Evolutionary conservation across 2,888 invertebrate species (phyloP).

Genomic region (Sesia bembeciformis): DNA sequence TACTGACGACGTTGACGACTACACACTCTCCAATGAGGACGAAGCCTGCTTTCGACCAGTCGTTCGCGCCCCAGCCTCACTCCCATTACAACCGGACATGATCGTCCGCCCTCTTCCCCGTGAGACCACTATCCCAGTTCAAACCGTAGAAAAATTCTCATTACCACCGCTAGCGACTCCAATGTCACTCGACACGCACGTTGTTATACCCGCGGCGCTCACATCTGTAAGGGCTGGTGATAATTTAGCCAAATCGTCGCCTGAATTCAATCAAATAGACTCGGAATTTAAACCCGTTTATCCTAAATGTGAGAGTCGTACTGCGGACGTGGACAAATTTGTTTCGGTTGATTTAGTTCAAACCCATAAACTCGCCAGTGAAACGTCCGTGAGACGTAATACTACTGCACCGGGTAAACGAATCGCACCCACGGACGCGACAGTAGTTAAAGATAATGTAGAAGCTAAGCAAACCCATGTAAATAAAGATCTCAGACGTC

Average conservation of each 20-base stretch:
- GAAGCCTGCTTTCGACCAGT: conserved; percentile 81
- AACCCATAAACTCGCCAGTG: neutral
- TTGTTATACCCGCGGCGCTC: conserved; percentile 26
- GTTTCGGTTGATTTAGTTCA: neutral
- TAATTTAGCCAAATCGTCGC: neutral
- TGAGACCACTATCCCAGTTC: conserved; percentile 54
- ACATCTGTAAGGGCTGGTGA: conserved; percentile 8
- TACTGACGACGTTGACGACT: conserved; percentile 50
- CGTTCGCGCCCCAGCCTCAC: conserved; percentile 66
- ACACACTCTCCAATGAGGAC: conserved; percentile 73
- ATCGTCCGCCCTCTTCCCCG: conserved; percentile 41
- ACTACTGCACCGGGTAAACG: neutral
- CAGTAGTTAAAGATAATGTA: conserved; percentile 19
- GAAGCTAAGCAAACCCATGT: conserved; percentile 17
- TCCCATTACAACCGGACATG: conserved; percentile 23
- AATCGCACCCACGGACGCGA: neutral
- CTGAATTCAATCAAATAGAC: neutral
- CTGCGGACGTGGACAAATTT: neutral
- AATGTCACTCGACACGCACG: conserved; percentile 21
- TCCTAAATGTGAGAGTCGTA: too few species aligned
- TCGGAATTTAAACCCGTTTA: neutral
- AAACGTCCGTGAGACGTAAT: neutral
- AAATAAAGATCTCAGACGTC: conserved; percentile 24
- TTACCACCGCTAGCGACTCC: conserved; percentile 13
- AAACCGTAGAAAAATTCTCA: conserved; percentile 17